Percentiles rank a stretch among this genome's conserved stretches.
phyloP scores from a whole-genome alignment of 2,888 invertebrate species.

The Colletes collaris region DNA sequence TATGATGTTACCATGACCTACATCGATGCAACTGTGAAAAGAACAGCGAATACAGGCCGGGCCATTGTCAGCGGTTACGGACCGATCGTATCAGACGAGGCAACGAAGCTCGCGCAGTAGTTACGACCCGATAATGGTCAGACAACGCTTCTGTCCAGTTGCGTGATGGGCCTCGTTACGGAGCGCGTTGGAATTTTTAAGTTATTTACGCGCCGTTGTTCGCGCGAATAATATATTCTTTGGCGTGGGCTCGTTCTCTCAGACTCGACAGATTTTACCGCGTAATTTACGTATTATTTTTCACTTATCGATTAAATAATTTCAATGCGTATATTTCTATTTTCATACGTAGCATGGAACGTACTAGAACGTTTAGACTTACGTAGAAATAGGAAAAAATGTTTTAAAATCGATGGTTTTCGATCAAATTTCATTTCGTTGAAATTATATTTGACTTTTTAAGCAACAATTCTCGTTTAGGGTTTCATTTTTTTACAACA shows the following conservation, averaged over 20 bases:
- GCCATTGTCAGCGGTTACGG: slow-evolving; percentile 57
- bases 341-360: no score
- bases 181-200: slow-evolving; percentile 47
- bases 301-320: no score
- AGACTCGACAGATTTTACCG: no score
- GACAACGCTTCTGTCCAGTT: slow-evolving; percentile 43
- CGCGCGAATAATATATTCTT: neutral
- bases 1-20: slow-evolving; percentile 67
- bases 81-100: slow-evolving; percentile 62
- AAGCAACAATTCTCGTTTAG: no score
- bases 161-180: slow-evolving; percentile 49
- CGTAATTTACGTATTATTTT: no score
- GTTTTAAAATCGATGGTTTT: no score
- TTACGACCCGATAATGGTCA: slow-evolving; percentile 57
- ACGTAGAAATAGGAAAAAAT: no score
- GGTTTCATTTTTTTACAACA: no score
- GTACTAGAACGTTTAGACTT: no score
- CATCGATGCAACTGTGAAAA: slow-evolving; percentile 61
- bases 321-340: no score
- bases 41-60: slow-evolving; percentile 60
- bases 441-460: no score
- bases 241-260: neutral
- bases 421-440: no score
- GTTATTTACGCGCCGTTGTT: slow-evolving; percentile 38
- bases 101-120: slow-evolving; percentile 58